A percentile compares a stretch with the other conserved stretches of the same genome.
These are phyloP conservation scores for human DNA, from an alignment of 2,113 vertebrate species.

Conservation along the genomic window GRCh38 chr16:79747001-79747500, in stretches of 20 bases:
- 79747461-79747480: no score
- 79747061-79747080: no score
- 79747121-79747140: fast-evolving
- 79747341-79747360: neutral
- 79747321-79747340: neutral
- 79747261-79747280: neutral
- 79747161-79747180: no score
- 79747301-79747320: neutral
- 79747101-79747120: fast-evolving
- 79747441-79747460: no score
- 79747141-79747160: no score
- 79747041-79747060: no score
- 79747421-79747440: no score
- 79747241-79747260: neutral
- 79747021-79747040: neutral
- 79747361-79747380: neutral
- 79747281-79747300: no score
- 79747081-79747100: fast-evolving
- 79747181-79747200: no score
- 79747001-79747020: neutral
- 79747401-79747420: neutral
- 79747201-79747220: neutral
- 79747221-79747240: neutral
- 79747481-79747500: no score
- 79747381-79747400: neutral